A percentile compares a stretch with the other conserved stretches of the same genome.
Evolutionary conservation across 2,888 invertebrate genomes (phyloP).

Genomic region (Arge pagana): DNA sequence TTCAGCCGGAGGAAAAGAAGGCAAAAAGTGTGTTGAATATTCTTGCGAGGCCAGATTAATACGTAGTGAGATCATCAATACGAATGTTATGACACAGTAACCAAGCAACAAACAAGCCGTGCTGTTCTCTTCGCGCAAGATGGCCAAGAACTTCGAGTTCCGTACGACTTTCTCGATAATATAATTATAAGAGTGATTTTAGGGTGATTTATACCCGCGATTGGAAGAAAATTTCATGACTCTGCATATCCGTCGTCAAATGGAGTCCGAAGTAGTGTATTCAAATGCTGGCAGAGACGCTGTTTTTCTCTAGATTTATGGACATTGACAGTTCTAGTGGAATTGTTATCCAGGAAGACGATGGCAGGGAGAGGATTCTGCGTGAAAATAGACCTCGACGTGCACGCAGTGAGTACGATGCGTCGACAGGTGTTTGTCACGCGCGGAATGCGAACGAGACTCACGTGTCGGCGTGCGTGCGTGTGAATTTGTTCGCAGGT

Average conservation of each 20-base stretch:
- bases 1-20: too few relatives aligned
- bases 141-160: constrained; percentile 26
- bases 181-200: constrained; percentile 2
- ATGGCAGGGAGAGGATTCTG: constrained; percentile 53
- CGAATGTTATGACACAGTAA: constrained; percentile 38
- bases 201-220: neutral
- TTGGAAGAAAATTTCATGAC: constrained; percentile 7
- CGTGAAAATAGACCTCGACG: constrained; percentile 48
- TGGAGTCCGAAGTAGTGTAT: constrained; percentile 9
- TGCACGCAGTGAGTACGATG: constrained; percentile 50
- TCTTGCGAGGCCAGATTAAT: too few relatives aligned
- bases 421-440: too few relatives aligned
- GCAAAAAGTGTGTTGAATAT: too few relatives aligned
- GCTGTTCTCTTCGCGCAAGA: constrained; percentile 23
- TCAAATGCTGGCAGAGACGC: constrained; percentile 1
- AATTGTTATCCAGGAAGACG: constrained; percentile 12
- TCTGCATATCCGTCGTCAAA: constrained; percentile 1
- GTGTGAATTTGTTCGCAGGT: constrained; percentile 60
- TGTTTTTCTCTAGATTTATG: constrained; percentile 1
- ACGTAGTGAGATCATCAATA: too few relatives aligned
- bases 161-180: constrained; percentile 6
- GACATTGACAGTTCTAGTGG: constrained; percentile 12
- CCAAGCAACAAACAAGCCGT: constrained; percentile 38
- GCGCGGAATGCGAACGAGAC: neutral
- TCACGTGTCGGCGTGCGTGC: too few relatives aligned